Evolutionary conservation across 2,888 invertebrate genomes (phyloP).

Genomic region (Volucella bombylans): DNA sequence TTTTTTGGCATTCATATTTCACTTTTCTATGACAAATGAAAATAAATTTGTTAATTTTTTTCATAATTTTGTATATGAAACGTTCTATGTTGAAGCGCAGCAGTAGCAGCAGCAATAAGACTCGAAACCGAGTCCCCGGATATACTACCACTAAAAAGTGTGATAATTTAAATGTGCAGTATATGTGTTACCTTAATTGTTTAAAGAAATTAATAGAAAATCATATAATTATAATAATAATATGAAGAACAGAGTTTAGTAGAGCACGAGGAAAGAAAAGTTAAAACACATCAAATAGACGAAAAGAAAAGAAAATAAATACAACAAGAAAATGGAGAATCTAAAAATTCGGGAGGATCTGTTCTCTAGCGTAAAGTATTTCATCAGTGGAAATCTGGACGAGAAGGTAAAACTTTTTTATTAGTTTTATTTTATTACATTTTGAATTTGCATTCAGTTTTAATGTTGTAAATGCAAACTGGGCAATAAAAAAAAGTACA

Average conservation of each 20-base stretch:
- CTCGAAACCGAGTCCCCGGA: slow-evolving; percentile 37
- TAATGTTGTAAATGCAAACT: no score
- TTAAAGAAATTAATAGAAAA: slow-evolving; percentile 16
- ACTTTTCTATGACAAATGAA: slow-evolving; percentile 47
- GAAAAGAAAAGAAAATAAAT: slow-evolving; percentile 17
- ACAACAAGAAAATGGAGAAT: slow-evolving; percentile 78
- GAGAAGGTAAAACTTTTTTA: slow-evolving; percentile 84
- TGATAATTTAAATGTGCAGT: slow-evolving; percentile 45
- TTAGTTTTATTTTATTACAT: neutral
- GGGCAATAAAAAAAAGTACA: no score
- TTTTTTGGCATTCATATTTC: slow-evolving; percentile 62
- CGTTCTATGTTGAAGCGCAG: slow-evolving; percentile 50
- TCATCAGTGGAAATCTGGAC: slow-evolving; percentile 90
- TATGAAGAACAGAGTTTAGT: slow-evolving; percentile 31
- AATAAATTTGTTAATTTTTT: slow-evolving; percentile 44
- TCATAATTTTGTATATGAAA: slow-evolving; percentile 57
- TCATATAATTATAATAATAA: slow-evolving; percentile 29
- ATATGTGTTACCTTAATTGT: slow-evolving; percentile 16
- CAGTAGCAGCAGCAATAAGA: slow-evolving; percentile 1
- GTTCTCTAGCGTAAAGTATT: slow-evolving; percentile 93
- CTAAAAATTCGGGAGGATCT: slow-evolving; percentile 83
- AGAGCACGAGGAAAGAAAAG: slow-evolving; percentile 8
- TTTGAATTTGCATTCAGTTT: neutral
- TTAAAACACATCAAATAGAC: slow-evolving; percentile 22
- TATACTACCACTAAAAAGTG: slow-evolving; percentile 36